Percentiles rank a stretch among this genome's conserved stretches.
Evolutionary conservation across 2,797 vertebrate genomes (phyloP).

Genomic region (Aulostomus chinensis): DNA sequence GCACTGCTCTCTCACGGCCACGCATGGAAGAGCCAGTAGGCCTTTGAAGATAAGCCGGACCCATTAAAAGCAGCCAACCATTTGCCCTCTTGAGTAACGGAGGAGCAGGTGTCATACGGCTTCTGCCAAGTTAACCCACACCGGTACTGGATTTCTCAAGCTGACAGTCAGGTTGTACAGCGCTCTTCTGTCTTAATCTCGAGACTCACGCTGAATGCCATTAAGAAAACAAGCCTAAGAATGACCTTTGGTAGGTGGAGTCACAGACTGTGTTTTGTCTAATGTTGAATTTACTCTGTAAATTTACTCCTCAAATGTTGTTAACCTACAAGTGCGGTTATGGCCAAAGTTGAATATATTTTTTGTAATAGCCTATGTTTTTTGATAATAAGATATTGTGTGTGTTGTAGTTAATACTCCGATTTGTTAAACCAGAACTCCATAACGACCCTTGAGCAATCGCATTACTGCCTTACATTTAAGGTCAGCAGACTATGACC

Average conservation of each 20-base stretch:
- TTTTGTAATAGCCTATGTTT: constrained; percentile 72
- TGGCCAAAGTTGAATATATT: constrained; percentile 79
- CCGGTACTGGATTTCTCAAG: constrained; percentile 38
- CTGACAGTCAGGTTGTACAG: constrained; percentile 29
- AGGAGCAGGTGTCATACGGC: constrained; percentile 48
- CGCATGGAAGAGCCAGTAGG: constrained; percentile 43
- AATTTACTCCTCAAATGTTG: constrained; percentile 63
- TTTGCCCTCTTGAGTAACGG: constrained; percentile 49
- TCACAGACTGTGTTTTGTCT: constrained; percentile 59
- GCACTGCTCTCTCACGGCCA: constrained; percentile 41
- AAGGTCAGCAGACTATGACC: constrained; percentile 51
- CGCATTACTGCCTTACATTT: constrained; percentile 53
- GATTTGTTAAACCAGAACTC: constrained; percentile 59
- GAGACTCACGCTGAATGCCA: constrained; percentile 49
- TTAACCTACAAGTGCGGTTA: constrained; percentile 63
- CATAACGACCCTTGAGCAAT: constrained; percentile 38
- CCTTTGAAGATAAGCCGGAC: constrained; percentile 63
- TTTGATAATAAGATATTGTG: constrained; percentile 68
- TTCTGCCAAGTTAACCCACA: constrained; percentile 51
- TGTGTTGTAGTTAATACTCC: constrained; percentile 63
- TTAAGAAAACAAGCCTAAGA: constrained; percentile 66
- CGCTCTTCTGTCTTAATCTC: constrained; percentile 47
- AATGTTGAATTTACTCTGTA: constrained; percentile 72
- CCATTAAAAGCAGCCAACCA: constrained; percentile 59
- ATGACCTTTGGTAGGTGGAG: constrained; percentile 38